Base-by-base conservation (phyloP, 2,797 vertebrate species). In the Molothrus aeneus region DNA sequence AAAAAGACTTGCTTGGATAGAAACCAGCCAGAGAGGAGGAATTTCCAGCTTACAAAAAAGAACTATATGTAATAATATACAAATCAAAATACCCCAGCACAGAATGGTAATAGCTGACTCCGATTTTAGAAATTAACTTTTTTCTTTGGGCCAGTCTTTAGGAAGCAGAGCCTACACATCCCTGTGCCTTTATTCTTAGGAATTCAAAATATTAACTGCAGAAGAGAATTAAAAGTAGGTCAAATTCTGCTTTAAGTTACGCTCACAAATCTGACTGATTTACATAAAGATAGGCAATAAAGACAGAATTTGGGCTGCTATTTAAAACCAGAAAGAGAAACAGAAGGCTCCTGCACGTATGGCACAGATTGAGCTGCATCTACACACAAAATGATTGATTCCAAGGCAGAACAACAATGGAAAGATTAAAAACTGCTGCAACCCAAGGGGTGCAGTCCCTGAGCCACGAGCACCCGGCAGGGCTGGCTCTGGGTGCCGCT, bases 1-100 rank as follows among this genome's bases (percentile, higher is more conserved):
- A 32, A 78, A 82, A 38, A 59, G 86, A 59, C 64, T 89, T 60
- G 83, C 61, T 25, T 79, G 95, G 96, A 75, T 2, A 22, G 75
- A 74, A 91, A 94, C 80, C 50, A 57, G 88, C 22, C 71, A 54
- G 73, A 79, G 68, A 71, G 50, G 50, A 29, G 18, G 92, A 84
- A 92, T 83, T 89, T 92, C 93, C 94, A 96, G 77, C 54, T 77
- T 15, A 57, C 7, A 83, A 64, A 74, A 53, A 81, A 65, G 60
- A 80, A 63, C 72, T 72, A 3, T n/a, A 38, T 56, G 80, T 42
- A 72, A 72, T 70, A 90, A 88, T 7, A 38, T 0, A 53, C 69
- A 51, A 73, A 83, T 45, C 72, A 71, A 68, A 65, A 59, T 8
- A 19, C 29, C 63, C 74, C 36, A 78, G 60, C 79, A 65, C 71